Evolutionary conservation across 2,797 vertebrate genomes (phyloP).

Genomic region (Anguilla pacifica): DNA sequence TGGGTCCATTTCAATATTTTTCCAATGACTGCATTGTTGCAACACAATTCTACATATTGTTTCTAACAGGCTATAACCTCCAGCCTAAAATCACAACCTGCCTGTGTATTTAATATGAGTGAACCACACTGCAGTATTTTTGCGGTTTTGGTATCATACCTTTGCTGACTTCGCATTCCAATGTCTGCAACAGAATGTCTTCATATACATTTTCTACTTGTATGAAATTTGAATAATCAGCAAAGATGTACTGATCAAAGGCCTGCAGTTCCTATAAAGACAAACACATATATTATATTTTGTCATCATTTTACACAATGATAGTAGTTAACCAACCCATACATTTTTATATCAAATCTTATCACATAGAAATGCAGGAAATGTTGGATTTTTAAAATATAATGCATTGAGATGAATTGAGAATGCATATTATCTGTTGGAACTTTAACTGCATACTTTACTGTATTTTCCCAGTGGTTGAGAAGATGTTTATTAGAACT

Average conservation of each 20-base stretch:
- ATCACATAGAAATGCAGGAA: not conserved
- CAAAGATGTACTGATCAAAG: constrained; percentile 79
- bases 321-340: not conserved
- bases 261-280: constrained; percentile 79
- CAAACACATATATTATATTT: constrained; percentile 28
- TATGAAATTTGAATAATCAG: constrained; percentile 81
- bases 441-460: not conserved
- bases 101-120: not conserved
- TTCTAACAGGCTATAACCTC: not conserved
- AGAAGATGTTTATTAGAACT: not conserved
- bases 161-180: constrained; percentile 82
- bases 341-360: not conserved
- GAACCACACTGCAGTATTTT: not conserved
- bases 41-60: not conserved
- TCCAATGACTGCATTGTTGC: not conserved
- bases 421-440: not conserved
- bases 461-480: not conserved
- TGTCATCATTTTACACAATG: not conserved
- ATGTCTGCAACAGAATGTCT: constrained; percentile 78
- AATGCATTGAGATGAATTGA: not conserved
- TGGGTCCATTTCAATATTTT: not conserved
- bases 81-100: not conserved
- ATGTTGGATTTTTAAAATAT: not conserved
- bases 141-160: constrained; percentile 63
- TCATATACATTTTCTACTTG: constrained; percentile 90